phyloP scores from a whole-genome alignment of 2,113 vertebrate genomes.

The Paraplagusia blochii region DNA sequence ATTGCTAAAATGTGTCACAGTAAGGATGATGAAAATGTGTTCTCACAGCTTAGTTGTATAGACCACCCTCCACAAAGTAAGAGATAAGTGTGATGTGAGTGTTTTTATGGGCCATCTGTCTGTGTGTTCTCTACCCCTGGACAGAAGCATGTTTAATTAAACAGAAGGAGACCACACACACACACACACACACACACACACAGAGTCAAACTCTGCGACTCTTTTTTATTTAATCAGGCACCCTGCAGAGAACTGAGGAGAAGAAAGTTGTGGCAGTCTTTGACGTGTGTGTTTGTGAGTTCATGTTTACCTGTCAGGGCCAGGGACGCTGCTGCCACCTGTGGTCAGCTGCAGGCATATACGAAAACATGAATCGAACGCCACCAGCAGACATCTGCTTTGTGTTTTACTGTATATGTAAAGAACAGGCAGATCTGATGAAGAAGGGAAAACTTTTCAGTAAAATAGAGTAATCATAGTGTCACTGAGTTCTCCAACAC shows the following conservation, averaged over 20 bases:
- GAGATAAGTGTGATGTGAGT: slow-evolving; percentile 24
- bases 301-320: slow-evolving; percentile 36
- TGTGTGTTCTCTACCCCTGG: slow-evolving; percentile 32
- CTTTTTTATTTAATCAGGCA: slow-evolving; percentile 26
- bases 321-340: slow-evolving; percentile 45
- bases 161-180: slow-evolving; percentile 50
- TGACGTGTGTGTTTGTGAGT: neutral
- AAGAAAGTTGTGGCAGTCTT: slow-evolving; percentile 1
- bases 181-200: slow-evolving; percentile 12
- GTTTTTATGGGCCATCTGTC: slow-evolving; percentile 63
- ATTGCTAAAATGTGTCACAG: neutral
- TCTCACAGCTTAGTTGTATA: slow-evolving; percentile 21
- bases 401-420: slow-evolving; percentile 11
- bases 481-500: too few relatives aligned
- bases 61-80: neutral
- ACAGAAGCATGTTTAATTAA: slow-evolving; percentile 56
- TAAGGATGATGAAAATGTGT: slow-evolving; percentile 15
- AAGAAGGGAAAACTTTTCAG: neutral
- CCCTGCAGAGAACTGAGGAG: slow-evolving; percentile 30
- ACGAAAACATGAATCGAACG: slow-evolving; percentile 47
- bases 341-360: slow-evolving; percentile 44
- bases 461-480: too few relatives aligned
- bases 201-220: slow-evolving; percentile 12
- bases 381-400: slow-evolving; percentile 56
- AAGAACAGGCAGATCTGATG: slow-evolving; percentile 5